Percentiles rank a stretch among this genome's conserved stretches.
Evolutionary conservation across 2,113 vertebrate genomes (phyloP).

Genomic region (Chloroceryle aenea): DNA sequence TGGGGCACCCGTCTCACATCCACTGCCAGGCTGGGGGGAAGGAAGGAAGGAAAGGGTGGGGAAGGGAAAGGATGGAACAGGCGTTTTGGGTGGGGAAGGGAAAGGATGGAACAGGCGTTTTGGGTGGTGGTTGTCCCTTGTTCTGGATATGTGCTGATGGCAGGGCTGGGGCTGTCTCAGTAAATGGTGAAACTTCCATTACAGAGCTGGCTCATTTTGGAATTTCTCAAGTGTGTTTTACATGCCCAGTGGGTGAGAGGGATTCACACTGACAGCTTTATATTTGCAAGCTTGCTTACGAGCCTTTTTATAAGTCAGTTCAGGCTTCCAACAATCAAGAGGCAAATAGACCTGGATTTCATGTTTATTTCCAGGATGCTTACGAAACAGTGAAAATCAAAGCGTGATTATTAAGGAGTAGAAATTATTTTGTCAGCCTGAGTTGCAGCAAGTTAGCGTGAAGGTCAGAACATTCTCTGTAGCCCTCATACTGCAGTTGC

Average conservation of each 20-base stretch:
- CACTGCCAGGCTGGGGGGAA: fast-evolving
- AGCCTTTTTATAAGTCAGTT: not conserved
- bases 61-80: not conserved
- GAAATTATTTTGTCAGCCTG: not conserved
- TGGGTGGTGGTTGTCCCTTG: not conserved
- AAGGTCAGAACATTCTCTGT: not conserved
- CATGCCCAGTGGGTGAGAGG: slow-evolving; percentile 38
- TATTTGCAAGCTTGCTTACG: not conserved
- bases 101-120: not conserved
- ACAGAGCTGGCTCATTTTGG: not conserved
- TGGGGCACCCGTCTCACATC: not conserved
- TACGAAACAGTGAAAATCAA: not conserved
- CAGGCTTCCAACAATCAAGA: not conserved
- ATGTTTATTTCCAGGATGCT: not conserved
- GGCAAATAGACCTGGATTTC: not conserved
- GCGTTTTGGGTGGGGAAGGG: not conserved
- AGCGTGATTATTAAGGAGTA: not conserved
- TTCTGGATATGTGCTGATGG: not conserved
- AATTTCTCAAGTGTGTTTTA: slow-evolving; percentile 32
- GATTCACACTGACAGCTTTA: not conserved
- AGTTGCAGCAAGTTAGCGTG: not conserved
- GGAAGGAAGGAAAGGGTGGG: not conserved
- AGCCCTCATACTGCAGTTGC: not conserved
- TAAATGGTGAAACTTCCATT: not conserved
- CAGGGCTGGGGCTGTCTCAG: not conserved